phyloP scores from a whole-genome alignment of 2,113 vertebrate genomes.

The Anhinga anhinga region DNA sequence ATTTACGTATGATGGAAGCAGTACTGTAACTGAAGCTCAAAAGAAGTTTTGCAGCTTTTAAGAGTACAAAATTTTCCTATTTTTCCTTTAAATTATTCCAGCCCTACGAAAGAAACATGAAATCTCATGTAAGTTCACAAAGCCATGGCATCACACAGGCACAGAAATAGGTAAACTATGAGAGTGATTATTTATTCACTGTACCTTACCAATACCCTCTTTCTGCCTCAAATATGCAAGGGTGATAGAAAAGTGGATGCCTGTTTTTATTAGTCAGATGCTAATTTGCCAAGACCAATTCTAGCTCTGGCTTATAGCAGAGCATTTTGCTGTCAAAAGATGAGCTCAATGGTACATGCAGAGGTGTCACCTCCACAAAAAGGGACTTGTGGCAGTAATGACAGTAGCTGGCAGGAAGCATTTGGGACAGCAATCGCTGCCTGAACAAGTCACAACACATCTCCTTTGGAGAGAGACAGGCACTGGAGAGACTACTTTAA shows the following conservation, averaged over 20 bases:
- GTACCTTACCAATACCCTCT: not conserved
- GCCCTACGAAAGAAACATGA: not conserved
- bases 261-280: not conserved
- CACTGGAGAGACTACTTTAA: not conserved
- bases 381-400: not conserved
- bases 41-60: not conserved
- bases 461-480: not conserved
- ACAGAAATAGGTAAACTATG: not conserved
- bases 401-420: not conserved
- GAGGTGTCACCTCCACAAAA: not conserved
- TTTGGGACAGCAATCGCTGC: not conserved
- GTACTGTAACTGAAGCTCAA: not conserved
- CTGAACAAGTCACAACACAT: not conserved
- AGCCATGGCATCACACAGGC: not conserved
- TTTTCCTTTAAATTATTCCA: not conserved
- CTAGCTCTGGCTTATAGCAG: not conserved
- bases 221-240: not conserved
- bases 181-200: not conserved
- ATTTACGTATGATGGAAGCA: not conserved
- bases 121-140: not conserved
- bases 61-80: not conserved
- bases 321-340: not conserved
- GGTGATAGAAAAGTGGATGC: not conserved
- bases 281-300: not conserved
- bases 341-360: fast-evolving